These are phyloP conservation scores for Antechinus flavipes DNA, from an alignment of 2,113 vertebrate genomes.

Conservation along the genomic window DNA sequence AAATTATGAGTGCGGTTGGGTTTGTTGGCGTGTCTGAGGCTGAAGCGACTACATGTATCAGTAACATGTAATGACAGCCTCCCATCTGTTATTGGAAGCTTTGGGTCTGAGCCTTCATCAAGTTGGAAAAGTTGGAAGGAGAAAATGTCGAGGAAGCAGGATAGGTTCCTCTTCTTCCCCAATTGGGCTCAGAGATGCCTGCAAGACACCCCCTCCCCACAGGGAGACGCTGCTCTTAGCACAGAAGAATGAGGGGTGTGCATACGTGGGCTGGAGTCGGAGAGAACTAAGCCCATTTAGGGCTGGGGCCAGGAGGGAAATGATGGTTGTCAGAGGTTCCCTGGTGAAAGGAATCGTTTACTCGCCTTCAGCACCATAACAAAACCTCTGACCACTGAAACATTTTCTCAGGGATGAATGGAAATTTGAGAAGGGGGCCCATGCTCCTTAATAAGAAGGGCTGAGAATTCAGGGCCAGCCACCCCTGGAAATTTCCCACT, in stretches of 20 bases:
- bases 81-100: constrained; percentile 79
- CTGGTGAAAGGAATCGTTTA: not conserved
- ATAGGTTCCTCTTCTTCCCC: constrained; percentile 15
- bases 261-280: not conserved
- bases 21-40: constrained; percentile 55
- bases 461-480: not conserved
- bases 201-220: not conserved
- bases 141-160: constrained; percentile 46
- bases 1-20: constrained; percentile 69
- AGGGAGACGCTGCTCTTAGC: not conserved
- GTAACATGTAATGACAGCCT: constrained; percentile 76
- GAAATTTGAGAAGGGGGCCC: not conserved
- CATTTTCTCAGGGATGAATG: not conserved
- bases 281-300: not conserved
- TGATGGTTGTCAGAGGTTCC: not conserved
- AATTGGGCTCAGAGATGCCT: constrained; percentile 23
- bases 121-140: constrained; percentile 67
- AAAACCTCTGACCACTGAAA: constrained; percentile 17
- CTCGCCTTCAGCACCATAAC: not conserved
- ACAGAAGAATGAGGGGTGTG: not conserved
- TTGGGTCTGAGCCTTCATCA: constrained; percentile 56
- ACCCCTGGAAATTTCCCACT: not conserved
- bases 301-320: not conserved
- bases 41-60: constrained; percentile 62
- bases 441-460: not conserved